phyloP scores from a whole-genome alignment of 2,888 invertebrate species.

The Neoscelio sp. region DNA sequence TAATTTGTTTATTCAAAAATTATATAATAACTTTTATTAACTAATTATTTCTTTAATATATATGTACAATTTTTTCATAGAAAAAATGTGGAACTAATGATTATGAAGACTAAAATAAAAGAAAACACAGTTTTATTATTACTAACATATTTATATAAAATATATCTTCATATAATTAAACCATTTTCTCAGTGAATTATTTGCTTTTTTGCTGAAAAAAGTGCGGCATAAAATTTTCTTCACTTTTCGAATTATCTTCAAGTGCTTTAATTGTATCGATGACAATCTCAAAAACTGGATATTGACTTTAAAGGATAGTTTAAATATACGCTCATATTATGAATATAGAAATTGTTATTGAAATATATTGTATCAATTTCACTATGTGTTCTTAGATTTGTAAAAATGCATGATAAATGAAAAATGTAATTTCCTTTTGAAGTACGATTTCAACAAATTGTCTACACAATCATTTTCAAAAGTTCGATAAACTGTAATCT shows the following conservation, averaged over 20 bases:
- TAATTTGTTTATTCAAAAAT: too few species aligned
- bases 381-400: conserved; percentile 19
- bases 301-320: conserved; percentile 4
- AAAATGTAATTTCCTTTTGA: neutral
- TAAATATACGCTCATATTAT: conserved; percentile 27
- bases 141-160: too few species aligned
- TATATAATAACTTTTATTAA: too few species aligned
- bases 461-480: conserved; percentile 15
- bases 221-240: neutral
- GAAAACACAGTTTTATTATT: too few species aligned
- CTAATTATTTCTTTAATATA: too few species aligned
- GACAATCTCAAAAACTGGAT: conserved; percentile 46
- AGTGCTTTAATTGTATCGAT: conserved; percentile 49
- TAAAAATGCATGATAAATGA: neutral
- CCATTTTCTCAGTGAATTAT: neutral
- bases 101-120: too few species aligned
- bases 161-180: neutral
- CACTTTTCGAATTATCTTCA: conserved; percentile 21
- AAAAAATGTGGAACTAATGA: too few species aligned
- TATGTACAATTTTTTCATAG: too few species aligned
- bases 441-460: neutral
- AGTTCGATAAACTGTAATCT: conserved; percentile 30
- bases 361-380: conserved; percentile 20
- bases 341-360: conserved; percentile 1
- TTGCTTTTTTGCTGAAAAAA: neutral